These are phyloP conservation scores for Cottoperca gobio DNA, from an alignment of 2,797 vertebrate genomes.

Conservation along the genomic window DNA sequence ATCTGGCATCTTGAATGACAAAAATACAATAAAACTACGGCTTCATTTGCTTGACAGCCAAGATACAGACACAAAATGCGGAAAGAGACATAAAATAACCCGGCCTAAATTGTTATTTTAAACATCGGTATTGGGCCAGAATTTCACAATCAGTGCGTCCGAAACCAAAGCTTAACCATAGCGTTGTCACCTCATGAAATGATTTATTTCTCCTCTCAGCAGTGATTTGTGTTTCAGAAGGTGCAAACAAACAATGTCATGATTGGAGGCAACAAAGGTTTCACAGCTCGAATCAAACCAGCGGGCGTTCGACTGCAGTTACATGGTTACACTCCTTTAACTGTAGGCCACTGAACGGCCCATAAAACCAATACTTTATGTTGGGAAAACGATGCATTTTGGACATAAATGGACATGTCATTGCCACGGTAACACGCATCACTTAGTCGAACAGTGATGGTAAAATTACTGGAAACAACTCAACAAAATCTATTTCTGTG, in stretches of 20 bases:
- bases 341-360: background rate
- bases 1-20: background rate
- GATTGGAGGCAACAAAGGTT: background rate
- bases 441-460: constrained; percentile 3
- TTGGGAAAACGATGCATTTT: background rate
- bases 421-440: background rate
- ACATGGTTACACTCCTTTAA: background rate
- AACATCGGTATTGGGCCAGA: no score
- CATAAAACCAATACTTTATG: background rate
- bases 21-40: background rate
- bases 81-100: background rate
- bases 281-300: background rate
- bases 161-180: background rate
- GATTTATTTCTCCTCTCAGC: background rate
- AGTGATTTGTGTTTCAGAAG: background rate
- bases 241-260: background rate
- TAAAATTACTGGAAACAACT: constrained; percentile 6
- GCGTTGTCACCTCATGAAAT: background rate
- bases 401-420: constrained; percentile 1
- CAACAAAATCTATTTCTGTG: constrained; percentile 11
- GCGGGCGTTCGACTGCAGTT: background rate
- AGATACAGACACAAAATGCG: background rate
- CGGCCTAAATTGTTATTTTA: no score
- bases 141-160: no score
- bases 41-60: background rate